Conservation (phyloP, 2,888 invertebrate genomes). For the Mycalesis mineus region DNA sequence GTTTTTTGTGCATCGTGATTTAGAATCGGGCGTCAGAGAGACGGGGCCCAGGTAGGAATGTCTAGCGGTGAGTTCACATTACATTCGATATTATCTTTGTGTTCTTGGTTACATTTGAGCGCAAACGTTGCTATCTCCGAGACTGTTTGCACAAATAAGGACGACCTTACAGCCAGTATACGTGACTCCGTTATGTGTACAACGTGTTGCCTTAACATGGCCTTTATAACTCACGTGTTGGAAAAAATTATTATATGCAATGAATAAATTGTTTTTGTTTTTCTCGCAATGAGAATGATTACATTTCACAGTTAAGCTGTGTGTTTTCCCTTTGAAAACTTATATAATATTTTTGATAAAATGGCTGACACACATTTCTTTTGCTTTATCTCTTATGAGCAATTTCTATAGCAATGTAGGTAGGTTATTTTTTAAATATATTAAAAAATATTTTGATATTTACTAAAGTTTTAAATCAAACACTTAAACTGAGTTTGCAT, state of each 20-base stretch:
- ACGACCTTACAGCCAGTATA: constrained; percentile 48
- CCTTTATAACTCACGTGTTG: constrained; percentile 20
- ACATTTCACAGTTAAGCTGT: too few relatives aligned
- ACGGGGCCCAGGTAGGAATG: constrained; percentile 58
- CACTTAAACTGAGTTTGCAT: too few relatives aligned
- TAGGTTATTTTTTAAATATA: too few relatives aligned
- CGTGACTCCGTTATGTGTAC: constrained; percentile 40
- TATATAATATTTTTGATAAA: too few relatives aligned
- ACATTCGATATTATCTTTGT: constrained; percentile 33
- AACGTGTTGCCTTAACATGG: constrained; percentile 36
- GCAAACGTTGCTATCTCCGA: constrained; percentile 63
- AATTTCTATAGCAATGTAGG: too few relatives aligned
- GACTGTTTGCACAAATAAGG: constrained; percentile 70
- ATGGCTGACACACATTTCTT: too few relatives aligned
- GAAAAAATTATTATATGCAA: neutral
- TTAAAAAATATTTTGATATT: too few relatives aligned
- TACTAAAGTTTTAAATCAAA: too few relatives aligned
- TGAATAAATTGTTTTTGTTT: too few relatives aligned
- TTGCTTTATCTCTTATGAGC: too few relatives aligned
- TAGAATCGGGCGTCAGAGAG: constrained; percentile 48
- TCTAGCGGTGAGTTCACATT: constrained; percentile 38
- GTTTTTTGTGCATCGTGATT: constrained; percentile 50
- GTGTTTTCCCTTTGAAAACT: too few relatives aligned
- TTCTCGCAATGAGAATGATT: too few relatives aligned
- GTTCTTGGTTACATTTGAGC: constrained; percentile 55